Percentiles rank a stretch among this genome's conserved stretches.
Evolutionary conservation across 2,113 vertebrate species (phyloP).

Genomic region (Stegastes partitus): DNA sequence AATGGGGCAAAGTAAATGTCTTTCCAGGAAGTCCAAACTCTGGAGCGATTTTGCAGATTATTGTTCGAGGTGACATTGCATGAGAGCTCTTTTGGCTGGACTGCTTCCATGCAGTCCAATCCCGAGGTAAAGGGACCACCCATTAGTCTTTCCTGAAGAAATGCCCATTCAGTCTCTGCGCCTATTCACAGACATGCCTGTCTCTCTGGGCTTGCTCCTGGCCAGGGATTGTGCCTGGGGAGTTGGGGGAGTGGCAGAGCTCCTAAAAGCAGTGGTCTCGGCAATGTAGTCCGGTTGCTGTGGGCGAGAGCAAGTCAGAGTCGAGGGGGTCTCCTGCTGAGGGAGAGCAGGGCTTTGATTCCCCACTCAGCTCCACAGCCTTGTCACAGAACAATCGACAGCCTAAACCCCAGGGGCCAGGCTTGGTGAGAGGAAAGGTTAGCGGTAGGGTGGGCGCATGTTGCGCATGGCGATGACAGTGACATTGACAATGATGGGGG

Average conservation of each 20-base stretch:
- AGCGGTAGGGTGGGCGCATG: constrained; percentile 65
- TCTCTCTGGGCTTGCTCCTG: constrained; percentile 64
- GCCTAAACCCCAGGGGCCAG: constrained; percentile 56
- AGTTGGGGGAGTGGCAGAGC: constrained; percentile 33
- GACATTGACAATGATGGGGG: constrained; percentile 76
- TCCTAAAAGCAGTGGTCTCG: constrained; percentile 51
- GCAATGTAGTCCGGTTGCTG: constrained; percentile 57
- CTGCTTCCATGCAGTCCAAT: constrained; percentile 67
- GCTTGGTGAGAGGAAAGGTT: constrained; percentile 70
- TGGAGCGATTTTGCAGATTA: constrained; percentile 69
- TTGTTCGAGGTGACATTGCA: constrained; percentile 83
- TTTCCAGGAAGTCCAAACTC: constrained; percentile 77
- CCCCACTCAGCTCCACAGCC: constrained; percentile 54
- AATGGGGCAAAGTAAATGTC: constrained; percentile 66
- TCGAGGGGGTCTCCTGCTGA: constrained; percentile 68
- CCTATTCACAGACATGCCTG: constrained; percentile 80
- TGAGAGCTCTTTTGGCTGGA: constrained; percentile 76
- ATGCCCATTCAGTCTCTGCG: constrained; percentile 76
- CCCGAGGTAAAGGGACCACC: constrained; percentile 79
- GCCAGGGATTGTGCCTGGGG: constrained; percentile 40
- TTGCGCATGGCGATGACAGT: constrained; percentile 67
- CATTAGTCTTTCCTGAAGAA: constrained; percentile 76
- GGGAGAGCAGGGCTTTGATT: constrained; percentile 69
- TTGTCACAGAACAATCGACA: constrained; percentile 61
- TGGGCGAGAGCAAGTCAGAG: constrained; percentile 53